Percentiles rank a stretch among this genome's conserved stretches.
Evolutionary conservation across 2,113 vertebrate genomes (phyloP).

Genomic region (Nettapus auritus): DNA sequence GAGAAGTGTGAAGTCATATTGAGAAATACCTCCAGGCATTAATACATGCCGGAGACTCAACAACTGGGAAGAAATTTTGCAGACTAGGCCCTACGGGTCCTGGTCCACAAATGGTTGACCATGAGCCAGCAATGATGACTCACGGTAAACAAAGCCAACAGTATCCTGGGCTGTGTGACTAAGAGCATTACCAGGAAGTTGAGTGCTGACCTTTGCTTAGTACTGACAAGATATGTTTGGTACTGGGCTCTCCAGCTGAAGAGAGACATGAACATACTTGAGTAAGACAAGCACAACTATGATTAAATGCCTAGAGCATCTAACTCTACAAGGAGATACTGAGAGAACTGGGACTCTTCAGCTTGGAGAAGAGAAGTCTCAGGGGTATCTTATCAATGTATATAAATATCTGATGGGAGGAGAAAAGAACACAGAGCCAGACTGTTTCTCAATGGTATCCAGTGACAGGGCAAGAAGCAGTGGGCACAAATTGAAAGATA

Average conservation of each 20-base stretch:
- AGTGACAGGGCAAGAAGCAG: background rate
- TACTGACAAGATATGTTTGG: background rate
- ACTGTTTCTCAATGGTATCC: background rate
- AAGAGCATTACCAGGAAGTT: background rate
- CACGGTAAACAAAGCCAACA: background rate
- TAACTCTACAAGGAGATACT: background rate
- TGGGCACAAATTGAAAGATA: background rate
- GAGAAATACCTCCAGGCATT: background rate
- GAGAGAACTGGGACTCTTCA: background rate
- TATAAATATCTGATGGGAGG: background rate
- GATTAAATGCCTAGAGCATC: background rate
- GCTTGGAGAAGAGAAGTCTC: background rate
- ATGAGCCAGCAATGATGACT: background rate
- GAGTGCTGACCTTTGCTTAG: background rate
- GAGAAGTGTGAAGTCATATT: background rate
- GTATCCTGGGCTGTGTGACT: background rate
- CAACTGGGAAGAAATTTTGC: background rate
- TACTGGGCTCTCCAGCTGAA: background rate
- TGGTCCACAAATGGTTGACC: background rate
- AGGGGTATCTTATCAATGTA: background rate
- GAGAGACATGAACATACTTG: background rate
- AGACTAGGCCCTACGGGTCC: background rate
- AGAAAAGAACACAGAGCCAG: background rate
- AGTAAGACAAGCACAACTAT: no score
- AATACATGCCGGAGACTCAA: background rate